These are phyloP conservation scores for Amiota communis DNA, from an alignment of 2,888 invertebrate species.

Conservation along the genomic window DNA sequence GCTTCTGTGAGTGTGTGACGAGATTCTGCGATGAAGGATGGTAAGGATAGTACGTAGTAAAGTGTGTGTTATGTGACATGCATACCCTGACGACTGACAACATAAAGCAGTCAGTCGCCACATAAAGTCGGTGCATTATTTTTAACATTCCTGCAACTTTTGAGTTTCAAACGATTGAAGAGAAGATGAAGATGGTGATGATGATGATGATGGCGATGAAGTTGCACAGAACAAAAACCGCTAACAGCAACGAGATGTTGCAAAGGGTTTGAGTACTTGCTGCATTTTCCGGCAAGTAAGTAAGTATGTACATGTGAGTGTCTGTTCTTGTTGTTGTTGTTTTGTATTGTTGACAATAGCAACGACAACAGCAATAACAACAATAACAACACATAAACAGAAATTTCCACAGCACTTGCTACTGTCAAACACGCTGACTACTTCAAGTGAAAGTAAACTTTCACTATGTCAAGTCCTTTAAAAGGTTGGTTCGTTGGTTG, in stretches of 20 bases:
- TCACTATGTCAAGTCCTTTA: constrained; percentile 49
- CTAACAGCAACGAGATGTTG: no score
- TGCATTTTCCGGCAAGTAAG: constrained; percentile 33
- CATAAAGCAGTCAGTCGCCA: background rate
- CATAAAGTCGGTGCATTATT: constrained; percentile 3
- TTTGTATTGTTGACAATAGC: constrained; percentile 7
- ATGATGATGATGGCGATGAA: no score
- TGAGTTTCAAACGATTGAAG: background rate
- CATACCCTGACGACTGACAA: background rate
- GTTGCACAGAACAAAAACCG: no score
- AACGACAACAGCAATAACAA: background rate
- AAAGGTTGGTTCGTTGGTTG: background rate
- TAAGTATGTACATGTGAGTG: constrained; percentile 36
- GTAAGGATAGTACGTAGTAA: background rate
- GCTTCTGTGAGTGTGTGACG: constrained; percentile 35
- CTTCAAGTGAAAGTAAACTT: constrained; percentile 63
- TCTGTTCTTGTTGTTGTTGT: constrained; percentile 7
- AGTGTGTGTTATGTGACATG: constrained; percentile 15
- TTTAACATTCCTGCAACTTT: background rate
- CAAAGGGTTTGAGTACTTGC: no score
- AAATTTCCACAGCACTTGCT: background rate
- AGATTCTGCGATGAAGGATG: no score
- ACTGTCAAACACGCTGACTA: constrained; percentile 43
- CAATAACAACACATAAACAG: background rate
- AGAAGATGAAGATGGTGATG: no score